Conservation (phyloP, 2,113 vertebrate genomes). For the Xenus cinereus region DNA sequence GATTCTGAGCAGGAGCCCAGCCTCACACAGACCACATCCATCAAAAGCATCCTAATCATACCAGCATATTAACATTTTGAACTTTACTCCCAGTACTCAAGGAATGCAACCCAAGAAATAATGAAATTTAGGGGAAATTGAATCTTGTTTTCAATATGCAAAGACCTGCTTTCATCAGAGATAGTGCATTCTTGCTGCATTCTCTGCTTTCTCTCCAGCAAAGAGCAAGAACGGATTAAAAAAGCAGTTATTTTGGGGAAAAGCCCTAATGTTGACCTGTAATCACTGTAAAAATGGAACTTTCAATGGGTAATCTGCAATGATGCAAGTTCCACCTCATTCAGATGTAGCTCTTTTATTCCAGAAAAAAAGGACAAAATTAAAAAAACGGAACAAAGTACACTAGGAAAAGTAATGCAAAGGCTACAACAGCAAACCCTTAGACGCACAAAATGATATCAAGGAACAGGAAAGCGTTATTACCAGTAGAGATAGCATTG, state of each 20-base stretch:
- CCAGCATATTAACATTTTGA: conserved; percentile 18
- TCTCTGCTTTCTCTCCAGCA: neutral
- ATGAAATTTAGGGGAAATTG: neutral
- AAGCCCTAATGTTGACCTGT: neutral
- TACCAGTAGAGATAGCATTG: neutral
- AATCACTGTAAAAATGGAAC: neutral
- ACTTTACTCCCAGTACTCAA: neutral
- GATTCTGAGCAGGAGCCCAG: neutral
- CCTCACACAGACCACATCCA: neutral
- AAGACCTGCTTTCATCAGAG: neutral
- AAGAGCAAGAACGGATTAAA: neutral
- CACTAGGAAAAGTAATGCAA: neutral
- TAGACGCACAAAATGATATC: neutral
- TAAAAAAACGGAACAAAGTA: neutral
- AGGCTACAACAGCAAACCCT: neutral
- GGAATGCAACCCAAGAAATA: neutral
- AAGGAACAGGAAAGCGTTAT: neutral
- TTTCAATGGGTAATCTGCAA: neutral
- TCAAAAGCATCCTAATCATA: neutral
- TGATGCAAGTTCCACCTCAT: neutral
- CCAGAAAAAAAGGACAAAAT: neutral
- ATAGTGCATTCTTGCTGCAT: neutral
- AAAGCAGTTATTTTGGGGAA: neutral
- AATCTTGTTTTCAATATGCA: neutral
- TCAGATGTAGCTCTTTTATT: neutral